These are phyloP conservation scores for Myotis yumanensis DNA, from an alignment of 2,113 vertebrate species.

Conservation along the genomic window DNA sequence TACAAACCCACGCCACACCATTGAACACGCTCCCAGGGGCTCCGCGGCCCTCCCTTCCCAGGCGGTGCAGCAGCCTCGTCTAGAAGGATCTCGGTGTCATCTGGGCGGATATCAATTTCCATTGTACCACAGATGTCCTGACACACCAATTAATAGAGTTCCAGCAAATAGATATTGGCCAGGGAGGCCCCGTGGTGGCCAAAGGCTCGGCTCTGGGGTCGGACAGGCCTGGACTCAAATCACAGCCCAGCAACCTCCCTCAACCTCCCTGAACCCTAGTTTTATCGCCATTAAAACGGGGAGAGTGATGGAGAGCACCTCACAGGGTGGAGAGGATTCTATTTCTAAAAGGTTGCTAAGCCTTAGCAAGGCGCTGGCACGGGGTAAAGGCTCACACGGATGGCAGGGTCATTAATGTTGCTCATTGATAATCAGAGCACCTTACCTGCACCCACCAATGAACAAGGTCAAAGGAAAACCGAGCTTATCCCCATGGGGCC, in stretches of 20 bases:
- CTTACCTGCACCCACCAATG: neutral
- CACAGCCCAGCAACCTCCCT: neutral
- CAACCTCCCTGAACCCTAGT: neutral
- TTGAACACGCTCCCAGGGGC: neutral
- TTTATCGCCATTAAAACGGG: neutral
- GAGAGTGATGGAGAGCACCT: neutral
- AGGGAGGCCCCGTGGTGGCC: slow-evolving; percentile 37
- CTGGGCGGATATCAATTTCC: slow-evolving; percentile 64
- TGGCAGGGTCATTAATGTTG: neutral
- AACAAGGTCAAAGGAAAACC: neutral
- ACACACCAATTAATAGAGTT: slow-evolving; percentile 71
- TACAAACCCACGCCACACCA: slow-evolving; percentile 32
- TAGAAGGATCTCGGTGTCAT: slow-evolving; percentile 42
- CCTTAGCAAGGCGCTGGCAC: neutral
- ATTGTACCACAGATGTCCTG: slow-evolving; percentile 67
- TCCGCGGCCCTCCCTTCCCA: neutral
- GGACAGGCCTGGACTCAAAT: neutral
- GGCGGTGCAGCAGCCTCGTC: neutral
- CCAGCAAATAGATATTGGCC: slow-evolving; percentile 28
- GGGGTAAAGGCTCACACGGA: fast-evolving
- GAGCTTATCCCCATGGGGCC: neutral
- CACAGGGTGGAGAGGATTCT: neutral
- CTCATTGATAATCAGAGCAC: neutral
- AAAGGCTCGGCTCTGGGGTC: neutral
- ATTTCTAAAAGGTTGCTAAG: neutral